Base-by-base conservation (phyloP, 2,888 invertebrate species). In the Erebia epiphron region DNA sequence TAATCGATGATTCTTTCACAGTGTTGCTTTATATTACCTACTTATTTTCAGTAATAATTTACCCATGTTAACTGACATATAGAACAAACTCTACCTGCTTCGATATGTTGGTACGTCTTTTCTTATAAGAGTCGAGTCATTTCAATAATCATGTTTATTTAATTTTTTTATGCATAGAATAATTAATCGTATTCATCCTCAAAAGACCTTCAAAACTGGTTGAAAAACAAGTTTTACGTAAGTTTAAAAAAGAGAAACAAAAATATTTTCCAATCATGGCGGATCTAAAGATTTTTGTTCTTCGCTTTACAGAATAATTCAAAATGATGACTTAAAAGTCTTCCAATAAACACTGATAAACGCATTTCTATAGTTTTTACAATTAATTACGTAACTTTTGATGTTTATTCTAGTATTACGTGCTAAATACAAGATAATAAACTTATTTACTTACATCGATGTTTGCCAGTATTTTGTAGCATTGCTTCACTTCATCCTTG, bases 221-320 rank as follows among this genome's bases (percentile, higher is more conserved):
- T 62, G 18, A 18, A 5, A 61, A 21, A 11, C 18, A 8, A 9
- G 54, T 70, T 62, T 57, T 26, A 26, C 61, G n/a, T 16, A 46
- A 35, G 18, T 10, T 63, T 64, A 43, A 65, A 18, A 56, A 67
- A 67, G 26, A 61, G 52, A 43, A 61, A 54, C 62, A 67, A 69
- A 62, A 63, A 69, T 70, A 73, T 68, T 68, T 62, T 62, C 13
- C 46, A 41, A 77, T 77, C 82, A 86, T 82, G 85, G 84, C 89
- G 85, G 81, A 81, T 91, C 91, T 75, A 86, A 79, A 81, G 80
- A 75, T 87, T 89, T 84, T 79, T 91, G 89, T 91, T 90, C 90
- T 78, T 80, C 7, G 43, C n/a, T 56, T 56, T 64, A 13, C 83
- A 85, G 82, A 77, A 78, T 16, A 77, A 78, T n/a, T 62, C n/a